phyloP scores from a whole-genome alignment of 2,888 invertebrate genomes.

The Dicyrtoma fusca region DNA sequence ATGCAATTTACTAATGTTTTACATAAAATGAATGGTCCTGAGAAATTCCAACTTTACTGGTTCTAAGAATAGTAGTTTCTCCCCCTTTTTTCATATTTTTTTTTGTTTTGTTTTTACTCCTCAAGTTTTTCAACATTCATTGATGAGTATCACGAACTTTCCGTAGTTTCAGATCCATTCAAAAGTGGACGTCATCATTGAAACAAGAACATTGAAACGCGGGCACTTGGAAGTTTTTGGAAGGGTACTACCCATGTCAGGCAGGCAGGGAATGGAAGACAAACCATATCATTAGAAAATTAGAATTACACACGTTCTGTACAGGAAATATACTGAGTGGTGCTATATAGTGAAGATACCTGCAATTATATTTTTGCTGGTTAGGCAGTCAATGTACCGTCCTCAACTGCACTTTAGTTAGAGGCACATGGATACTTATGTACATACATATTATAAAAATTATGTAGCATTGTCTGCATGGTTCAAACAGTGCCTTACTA shows the following conservation, averaged over 20 bases:
- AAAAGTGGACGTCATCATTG: not conserved
- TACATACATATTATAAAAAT: too few species aligned
- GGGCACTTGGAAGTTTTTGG: too few species aligned
- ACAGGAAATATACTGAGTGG: not conserved
- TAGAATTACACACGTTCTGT: conserved; percentile 21
- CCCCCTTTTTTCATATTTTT: too few species aligned
- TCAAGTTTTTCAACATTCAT: conserved; percentile 9
- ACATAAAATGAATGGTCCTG: conserved; percentile 8
- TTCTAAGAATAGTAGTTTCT: not conserved
- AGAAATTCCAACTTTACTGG: not conserved
- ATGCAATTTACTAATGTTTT: conserved; percentile 12
- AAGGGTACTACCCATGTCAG: too few species aligned
- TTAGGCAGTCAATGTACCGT: too few species aligned
- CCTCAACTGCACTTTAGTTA: too few species aligned
- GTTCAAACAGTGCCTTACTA: too few species aligned
- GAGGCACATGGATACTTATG: too few species aligned
- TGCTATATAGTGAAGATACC: not conserved
- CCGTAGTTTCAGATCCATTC: too few species aligned
- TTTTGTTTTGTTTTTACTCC: not conserved
- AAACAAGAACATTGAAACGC: not conserved
- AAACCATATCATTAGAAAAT: conserved; percentile 11
- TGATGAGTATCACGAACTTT: conserved; percentile 12
- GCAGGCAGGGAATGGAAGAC: not conserved
- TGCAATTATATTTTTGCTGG: too few species aligned
- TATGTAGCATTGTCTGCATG: too few species aligned